Conservation (phyloP, 2,797 vertebrate species). For the Sylvilagus floridanus region DNA sequence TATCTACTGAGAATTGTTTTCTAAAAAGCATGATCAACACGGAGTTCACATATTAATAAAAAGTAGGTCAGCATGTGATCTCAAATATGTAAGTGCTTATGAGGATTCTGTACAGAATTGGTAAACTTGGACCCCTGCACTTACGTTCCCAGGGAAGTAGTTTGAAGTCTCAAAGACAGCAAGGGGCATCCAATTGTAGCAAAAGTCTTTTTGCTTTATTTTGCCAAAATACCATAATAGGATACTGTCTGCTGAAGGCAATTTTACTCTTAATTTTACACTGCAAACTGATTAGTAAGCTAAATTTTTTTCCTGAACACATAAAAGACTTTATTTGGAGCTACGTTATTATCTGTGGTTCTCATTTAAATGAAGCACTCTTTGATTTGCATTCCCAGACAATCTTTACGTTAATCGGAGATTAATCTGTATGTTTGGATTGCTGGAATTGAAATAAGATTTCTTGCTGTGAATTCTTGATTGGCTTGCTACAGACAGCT, state of each 20-base stretch:
- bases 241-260: not conserved
- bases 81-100: not conserved
- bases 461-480: slow-evolving; percentile 61
- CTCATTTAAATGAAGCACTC: not conserved
- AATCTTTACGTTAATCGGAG: not conserved
- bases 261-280: slow-evolving; percentile 55
- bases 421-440: slow-evolving; percentile 11
- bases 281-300: slow-evolving; percentile 2
- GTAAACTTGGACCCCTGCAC: not conserved
- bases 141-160: not conserved
- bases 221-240: not conserved
- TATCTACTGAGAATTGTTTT: not conserved
- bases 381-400: slow-evolving; percentile 33
- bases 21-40: not conserved
- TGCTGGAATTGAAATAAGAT: slow-evolving; percentile 59
- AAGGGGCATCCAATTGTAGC: not conserved
- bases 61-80: not conserved
- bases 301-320: slow-evolving; percentile 26
- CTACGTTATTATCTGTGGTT: not conserved
- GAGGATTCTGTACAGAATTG: not conserved
- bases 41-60: not conserved
- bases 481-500: slow-evolving; percentile 38
- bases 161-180: not conserved
- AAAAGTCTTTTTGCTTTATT: not conserved
- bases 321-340: slow-evolving; percentile 13